phyloP scores from a whole-genome alignment of 37 sponge, comb jelly and placozoan genomes.

The Mnemiopsis leidyi region DNA sequence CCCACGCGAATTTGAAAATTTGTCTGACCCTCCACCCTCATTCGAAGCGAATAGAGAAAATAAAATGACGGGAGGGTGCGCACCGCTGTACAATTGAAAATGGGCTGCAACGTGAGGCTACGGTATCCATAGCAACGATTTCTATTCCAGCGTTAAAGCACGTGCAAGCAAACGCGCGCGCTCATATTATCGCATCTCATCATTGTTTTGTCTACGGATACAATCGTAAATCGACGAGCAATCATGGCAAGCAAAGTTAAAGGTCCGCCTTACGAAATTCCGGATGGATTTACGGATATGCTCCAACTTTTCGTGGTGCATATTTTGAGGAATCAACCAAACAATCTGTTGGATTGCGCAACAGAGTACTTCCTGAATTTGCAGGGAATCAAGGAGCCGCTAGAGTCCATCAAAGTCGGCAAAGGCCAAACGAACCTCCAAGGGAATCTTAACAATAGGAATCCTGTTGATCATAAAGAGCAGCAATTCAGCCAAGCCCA shows the following conservation, averaged over 20 bases:
- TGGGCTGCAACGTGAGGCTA: too few relatives aligned
- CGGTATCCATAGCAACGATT: too few relatives aligned
- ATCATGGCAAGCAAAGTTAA: background rate
- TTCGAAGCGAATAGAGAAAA: too few relatives aligned
- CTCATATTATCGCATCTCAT: too few relatives aligned
- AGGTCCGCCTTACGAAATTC: background rate
- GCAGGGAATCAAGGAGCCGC: background rate
- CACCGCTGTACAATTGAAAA: too few relatives aligned
- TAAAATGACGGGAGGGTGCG: too few relatives aligned
- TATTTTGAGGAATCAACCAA: background rate
- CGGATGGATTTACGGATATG: conserved; percentile 26
- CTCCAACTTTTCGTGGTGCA: conserved; percentile 21
- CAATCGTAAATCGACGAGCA: too few relatives aligned
- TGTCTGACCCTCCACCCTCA: too few relatives aligned
- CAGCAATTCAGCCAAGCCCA: background rate
- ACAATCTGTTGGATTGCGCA: conserved; percentile 3
- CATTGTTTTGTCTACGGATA: too few relatives aligned
- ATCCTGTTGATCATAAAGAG: background rate
- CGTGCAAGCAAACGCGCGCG: too few relatives aligned
- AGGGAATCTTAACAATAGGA: background rate
- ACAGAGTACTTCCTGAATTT: background rate
- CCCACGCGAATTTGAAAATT: too few relatives aligned
- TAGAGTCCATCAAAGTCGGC: background rate
- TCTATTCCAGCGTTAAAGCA: too few relatives aligned
- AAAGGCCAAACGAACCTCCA: background rate